These are phyloP conservation scores for Galerucella nymphaeae DNA, from an alignment of 2,888 invertebrate species.

Conservation along the genomic window DNA sequence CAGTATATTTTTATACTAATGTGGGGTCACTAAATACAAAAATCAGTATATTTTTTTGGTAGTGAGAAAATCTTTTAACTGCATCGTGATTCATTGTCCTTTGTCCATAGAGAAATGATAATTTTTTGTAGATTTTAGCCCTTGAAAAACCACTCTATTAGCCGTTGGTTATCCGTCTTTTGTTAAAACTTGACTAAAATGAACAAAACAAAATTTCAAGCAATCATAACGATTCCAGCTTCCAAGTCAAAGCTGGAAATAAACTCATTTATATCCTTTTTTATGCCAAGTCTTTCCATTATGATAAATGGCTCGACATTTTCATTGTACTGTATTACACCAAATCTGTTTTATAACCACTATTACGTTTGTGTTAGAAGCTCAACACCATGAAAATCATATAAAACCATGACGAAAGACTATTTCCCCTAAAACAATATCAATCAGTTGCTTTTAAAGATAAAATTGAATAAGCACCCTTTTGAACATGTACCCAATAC, in stretches of 20 bases:
- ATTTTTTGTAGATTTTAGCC: too few relatives aligned
- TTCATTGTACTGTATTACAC: neutral
- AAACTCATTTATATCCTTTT: neutral
- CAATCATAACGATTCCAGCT: too few relatives aligned
- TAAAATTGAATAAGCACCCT: slow-evolving; percentile 11
- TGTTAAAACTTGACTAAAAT: neutral
- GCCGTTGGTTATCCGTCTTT: too few relatives aligned
- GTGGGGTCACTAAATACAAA: too few relatives aligned
- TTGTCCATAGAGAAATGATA: too few relatives aligned
- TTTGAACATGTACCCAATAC: neutral
- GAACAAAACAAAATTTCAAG: neutral
- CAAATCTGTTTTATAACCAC: neutral
- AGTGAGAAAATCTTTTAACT: too few relatives aligned
- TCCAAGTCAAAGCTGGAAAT: neutral
- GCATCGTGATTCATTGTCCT: too few relatives aligned
- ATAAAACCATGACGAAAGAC: slow-evolving; percentile 15
- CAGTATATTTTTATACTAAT: too few relatives aligned
- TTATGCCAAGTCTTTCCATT: neutral
- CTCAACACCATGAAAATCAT: slow-evolving; percentile 4
- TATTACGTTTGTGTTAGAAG: neutral
- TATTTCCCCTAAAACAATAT: slow-evolving; percentile 15
- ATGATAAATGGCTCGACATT: neutral
- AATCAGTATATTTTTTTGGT: too few relatives aligned
- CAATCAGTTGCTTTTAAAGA: slow-evolving; percentile 10
- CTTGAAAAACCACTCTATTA: too few relatives aligned